phyloP scores from a whole-genome alignment of 2,888 invertebrate species.

The Cephus rjabovi region DNA sequence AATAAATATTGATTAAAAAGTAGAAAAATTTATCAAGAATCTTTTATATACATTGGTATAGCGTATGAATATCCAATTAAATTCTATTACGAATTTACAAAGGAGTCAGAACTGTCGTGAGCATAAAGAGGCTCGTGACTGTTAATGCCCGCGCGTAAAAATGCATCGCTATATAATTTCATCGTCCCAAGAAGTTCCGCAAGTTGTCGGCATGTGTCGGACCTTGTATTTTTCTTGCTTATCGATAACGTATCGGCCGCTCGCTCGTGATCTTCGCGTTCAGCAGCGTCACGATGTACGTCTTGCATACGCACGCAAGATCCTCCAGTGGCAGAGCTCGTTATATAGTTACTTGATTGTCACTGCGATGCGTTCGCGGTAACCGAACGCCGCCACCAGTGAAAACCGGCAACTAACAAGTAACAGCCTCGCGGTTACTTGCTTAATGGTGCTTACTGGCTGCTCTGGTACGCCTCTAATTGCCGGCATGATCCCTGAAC shows the following conservation, averaged over 20 bases:
- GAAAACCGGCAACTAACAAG: constrained; percentile 10
- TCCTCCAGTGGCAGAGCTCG: background rate
- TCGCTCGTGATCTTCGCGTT: constrained; percentile 1
- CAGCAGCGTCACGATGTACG: background rate
- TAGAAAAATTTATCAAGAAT: too few species aligned
- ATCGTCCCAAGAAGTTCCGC: constrained; percentile 7
- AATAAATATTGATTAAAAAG: too few species aligned
- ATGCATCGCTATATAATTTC: background rate
- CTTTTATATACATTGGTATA: too few species aligned
- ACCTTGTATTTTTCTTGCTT: constrained; percentile 44
- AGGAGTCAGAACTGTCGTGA: too few species aligned
- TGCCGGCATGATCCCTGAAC: constrained; percentile 48
- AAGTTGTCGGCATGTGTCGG: constrained; percentile 22
- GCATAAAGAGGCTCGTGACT: background rate
- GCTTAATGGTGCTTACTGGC: constrained; percentile 45
- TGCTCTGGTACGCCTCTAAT: constrained; percentile 46
- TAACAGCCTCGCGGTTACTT: constrained; percentile 43
- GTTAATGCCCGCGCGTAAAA: background rate
- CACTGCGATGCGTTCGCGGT: background rate
- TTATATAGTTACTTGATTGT: background rate
- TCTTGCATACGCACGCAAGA: background rate
- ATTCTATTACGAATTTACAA: too few species aligned
- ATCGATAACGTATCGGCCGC: constrained; percentile 45
- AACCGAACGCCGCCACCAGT: constrained; percentile 3
- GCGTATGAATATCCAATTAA: too few species aligned